These are phyloP conservation scores for Goniozus legneri DNA, from an alignment of 1,140 invertebrate genomes.

Conservation along the genomic window DNA sequence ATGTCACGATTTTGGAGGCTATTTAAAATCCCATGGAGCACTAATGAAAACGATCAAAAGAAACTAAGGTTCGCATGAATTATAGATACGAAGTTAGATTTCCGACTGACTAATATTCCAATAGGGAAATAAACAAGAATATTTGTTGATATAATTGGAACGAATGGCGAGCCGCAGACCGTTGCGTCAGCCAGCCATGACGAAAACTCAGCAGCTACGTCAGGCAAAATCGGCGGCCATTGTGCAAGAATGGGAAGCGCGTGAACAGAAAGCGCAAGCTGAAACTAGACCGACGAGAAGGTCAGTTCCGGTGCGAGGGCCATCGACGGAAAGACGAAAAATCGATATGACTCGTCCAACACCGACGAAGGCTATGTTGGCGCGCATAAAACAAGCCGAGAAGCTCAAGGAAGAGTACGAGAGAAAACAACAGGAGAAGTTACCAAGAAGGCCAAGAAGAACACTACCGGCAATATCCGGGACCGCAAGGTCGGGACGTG, in stretches of 20 bases:
- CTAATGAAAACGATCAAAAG: too few relatives aligned
- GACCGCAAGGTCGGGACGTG: conserved; percentile 21
- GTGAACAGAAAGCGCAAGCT: background rate
- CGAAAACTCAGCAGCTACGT: conserved; percentile 23
- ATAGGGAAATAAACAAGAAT: too few relatives aligned
- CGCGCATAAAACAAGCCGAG: conserved; percentile 25
- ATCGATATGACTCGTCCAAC: conserved; percentile 28
- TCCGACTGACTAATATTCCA: too few relatives aligned
- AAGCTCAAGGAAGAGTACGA: conserved; percentile 24
- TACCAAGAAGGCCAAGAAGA: conserved; percentile 12
- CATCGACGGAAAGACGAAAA: conserved; percentile 20
- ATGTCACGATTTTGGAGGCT: too few relatives aligned
- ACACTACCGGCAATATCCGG: conserved; percentile 21
- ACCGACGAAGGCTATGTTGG: conserved; percentile 35
- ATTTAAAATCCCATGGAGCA: too few relatives aligned
- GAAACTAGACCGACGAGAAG: background rate
- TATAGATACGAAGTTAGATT: too few relatives aligned
- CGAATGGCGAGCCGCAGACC: conserved; percentile 11
- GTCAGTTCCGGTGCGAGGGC: background rate
- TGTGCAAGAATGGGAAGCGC: conserved; percentile 7
- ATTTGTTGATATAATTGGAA: too few relatives aligned
- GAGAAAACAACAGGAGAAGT: conserved; percentile 10
- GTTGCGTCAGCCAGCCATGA: conserved; percentile 8
- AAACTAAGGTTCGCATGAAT: too few relatives aligned
- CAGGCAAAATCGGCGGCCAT: conserved; percentile 20